Percentiles rank a stretch among this genome's conserved stretches.
Conservation (phyloP, 2,113 vertebrate genomes). For the Eleginops maclovinus region DNA sequence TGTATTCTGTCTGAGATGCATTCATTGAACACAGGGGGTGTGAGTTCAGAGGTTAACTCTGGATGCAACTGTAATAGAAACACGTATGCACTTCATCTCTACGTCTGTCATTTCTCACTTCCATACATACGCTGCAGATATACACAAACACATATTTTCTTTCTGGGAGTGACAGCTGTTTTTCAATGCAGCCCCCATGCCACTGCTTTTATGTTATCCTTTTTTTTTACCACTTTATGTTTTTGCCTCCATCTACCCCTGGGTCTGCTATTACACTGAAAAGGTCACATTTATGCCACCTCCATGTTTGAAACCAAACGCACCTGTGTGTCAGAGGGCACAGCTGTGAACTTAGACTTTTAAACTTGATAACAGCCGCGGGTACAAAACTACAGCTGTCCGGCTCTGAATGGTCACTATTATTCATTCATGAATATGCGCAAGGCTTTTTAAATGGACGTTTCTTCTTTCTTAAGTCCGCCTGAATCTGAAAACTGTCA, state of each 20-base stretch:
- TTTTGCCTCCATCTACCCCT: conserved; percentile 23
- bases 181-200: not conserved
- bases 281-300: conserved; percentile 58
- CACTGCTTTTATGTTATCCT: conserved; percentile 12
- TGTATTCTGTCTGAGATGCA: not conserved
- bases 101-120: not conserved
- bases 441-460: conserved; percentile 33
- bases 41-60: conserved; percentile 20
- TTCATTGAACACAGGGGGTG: conserved; percentile 1
- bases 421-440: conserved; percentile 20
- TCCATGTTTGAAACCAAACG: conserved; percentile 50
- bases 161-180: conserved; percentile 25
- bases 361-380: conserved; percentile 42
- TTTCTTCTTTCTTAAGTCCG: not conserved
- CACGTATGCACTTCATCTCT: not conserved
- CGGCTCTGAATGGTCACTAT: conserved; percentile 23
- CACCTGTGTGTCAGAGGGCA: conserved; percentile 58
- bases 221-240: conserved; percentile 9
- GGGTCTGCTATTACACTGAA: conserved; percentile 50
- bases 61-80: conserved; percentile 16
- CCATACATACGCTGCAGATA: not conserved
- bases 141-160: conserved; percentile 20
- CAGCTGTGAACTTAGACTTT: conserved; percentile 41
- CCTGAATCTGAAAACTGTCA: conserved; percentile 6
- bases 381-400: conserved; percentile 24